A percentile compares a stretch with the other conserved stretches of the same genome.
These are phyloP conservation scores for Fistularia tabacaria DNA, from an alignment of 2,797 vertebrate genomes.

Conservation along the genomic window DNA sequence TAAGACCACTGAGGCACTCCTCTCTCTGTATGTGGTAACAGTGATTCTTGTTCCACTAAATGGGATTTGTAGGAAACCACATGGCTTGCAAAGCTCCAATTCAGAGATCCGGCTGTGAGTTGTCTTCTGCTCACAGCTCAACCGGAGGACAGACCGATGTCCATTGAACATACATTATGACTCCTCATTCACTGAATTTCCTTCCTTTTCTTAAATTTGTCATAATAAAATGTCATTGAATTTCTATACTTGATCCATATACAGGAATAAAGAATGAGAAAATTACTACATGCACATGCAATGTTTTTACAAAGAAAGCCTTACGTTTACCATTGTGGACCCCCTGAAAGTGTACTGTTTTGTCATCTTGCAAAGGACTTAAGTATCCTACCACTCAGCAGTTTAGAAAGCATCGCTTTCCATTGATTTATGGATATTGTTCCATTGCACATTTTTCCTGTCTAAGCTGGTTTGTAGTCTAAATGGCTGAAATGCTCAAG, in stretches of 20 bases:
- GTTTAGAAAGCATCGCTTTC: conserved; percentile 51
- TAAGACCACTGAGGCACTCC: conserved; percentile 42
- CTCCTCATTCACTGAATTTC: not conserved
- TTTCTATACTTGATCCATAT: conserved; percentile 1
- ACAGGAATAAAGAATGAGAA: conserved; percentile 13
- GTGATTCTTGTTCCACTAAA: conserved; percentile 54
- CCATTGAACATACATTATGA: conserved; percentile 13
- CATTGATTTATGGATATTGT: conserved; percentile 59
- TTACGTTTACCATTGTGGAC: not conserved
- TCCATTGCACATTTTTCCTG: conserved; percentile 77
- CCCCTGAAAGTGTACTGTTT: not conserved
- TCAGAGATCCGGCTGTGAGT: conserved; percentile 39
- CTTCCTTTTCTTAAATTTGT: conserved; percentile 3
- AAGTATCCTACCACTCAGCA: not conserved
- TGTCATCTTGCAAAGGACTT: not conserved
- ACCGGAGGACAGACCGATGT: conserved; percentile 19
- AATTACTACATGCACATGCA: not conserved
- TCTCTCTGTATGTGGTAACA: conserved; percentile 32
- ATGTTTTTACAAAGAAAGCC: no score
- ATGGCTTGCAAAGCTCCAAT: conserved; percentile 22
- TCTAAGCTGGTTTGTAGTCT: conserved; percentile 77
- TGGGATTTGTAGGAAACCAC: conserved; percentile 36
- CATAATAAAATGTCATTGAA: not conserved
- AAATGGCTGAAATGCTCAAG: conserved; percentile 80
- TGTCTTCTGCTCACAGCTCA: conserved; percentile 17